These are phyloP conservation scores for Xiphydria camelus DNA, from an alignment of 2,888 invertebrate genomes.

Conservation along the genomic window DNA sequence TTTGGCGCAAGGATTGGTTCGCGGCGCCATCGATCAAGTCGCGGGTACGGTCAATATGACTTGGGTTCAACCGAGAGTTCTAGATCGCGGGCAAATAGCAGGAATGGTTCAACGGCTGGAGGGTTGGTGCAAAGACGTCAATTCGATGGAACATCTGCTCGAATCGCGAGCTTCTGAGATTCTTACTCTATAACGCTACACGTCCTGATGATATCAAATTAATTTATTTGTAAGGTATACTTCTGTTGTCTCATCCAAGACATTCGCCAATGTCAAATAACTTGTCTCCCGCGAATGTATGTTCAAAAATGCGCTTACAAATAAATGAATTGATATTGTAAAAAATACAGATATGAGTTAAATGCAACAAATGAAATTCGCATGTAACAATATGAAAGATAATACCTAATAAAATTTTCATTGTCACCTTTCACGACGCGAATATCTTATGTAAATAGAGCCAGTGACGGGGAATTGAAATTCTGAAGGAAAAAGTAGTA, in stretches of 20 bases:
- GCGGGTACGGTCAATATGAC: slow-evolving; percentile 74
- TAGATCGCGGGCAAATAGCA: slow-evolving; percentile 70
- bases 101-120: slow-evolving; percentile 73
- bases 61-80: slow-evolving; percentile 84
- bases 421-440: background rate
- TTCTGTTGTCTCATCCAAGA: too few species aligned
- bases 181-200: slow-evolving; percentile 64
- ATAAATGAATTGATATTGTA: background rate
- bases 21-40: slow-evolving; percentile 95
- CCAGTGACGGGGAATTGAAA: too few species aligned
- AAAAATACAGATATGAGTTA: background rate
- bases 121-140: slow-evolving; percentile 75
- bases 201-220: slow-evolving; percentile 3
- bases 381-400: background rate
- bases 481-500: too few species aligned
- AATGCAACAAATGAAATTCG: background rate
- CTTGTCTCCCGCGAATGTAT: too few species aligned
- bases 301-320: background rate
- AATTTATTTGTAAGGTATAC: background rate
- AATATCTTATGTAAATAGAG: too few species aligned
- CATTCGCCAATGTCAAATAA: too few species aligned
- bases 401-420: background rate
- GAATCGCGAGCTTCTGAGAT: slow-evolving; percentile 79
- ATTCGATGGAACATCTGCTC: slow-evolving; percentile 71
- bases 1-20: slow-evolving; percentile 88